These are phyloP conservation scores for Coelinius sp. DNA, from an alignment of 2,888 invertebrate species.

Conservation along the genomic window DNA sequence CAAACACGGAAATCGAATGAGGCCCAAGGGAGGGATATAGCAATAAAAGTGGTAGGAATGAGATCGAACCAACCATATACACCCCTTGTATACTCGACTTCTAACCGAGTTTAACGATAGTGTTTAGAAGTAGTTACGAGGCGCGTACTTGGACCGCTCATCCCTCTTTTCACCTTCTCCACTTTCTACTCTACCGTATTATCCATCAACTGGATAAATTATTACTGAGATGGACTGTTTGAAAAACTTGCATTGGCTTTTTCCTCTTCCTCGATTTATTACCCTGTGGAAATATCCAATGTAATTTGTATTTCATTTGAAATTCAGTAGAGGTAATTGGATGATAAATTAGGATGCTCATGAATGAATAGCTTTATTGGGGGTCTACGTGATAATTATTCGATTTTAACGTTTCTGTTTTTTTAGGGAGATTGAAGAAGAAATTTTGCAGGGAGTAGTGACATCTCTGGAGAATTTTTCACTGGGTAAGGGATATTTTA, in stretches of 20 bases:
- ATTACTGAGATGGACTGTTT: conserved; percentile 20
- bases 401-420: not conserved
- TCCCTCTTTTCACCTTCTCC: conserved; percentile 3
- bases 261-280: conserved; percentile 14
- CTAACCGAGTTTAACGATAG: conserved; percentile 46
- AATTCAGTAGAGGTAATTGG: not conserved
- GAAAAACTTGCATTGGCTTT: conserved; percentile 1
- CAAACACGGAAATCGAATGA: conserved; percentile 4
- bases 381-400: not conserved
- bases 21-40: not conserved
- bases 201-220: conserved; percentile 39
- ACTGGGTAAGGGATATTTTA: not conserved
- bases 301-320: not conserved
- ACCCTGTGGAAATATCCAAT: not conserved
- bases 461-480: not conserved
- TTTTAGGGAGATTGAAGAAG: not conserved
- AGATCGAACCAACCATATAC: conserved; percentile 17
- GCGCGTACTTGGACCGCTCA: conserved; percentile 34
- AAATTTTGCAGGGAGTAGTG: not conserved
- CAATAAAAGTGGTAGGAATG: not conserved
- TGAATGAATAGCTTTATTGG: not conserved
- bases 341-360: not conserved
- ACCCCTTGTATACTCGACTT: conserved; percentile 23
- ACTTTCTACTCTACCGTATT: conserved; percentile 10
- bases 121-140: conserved; percentile 48